phyloP scores from a whole-genome alignment of 2,888 invertebrate species.

The Clistopyga incitator region DNA sequence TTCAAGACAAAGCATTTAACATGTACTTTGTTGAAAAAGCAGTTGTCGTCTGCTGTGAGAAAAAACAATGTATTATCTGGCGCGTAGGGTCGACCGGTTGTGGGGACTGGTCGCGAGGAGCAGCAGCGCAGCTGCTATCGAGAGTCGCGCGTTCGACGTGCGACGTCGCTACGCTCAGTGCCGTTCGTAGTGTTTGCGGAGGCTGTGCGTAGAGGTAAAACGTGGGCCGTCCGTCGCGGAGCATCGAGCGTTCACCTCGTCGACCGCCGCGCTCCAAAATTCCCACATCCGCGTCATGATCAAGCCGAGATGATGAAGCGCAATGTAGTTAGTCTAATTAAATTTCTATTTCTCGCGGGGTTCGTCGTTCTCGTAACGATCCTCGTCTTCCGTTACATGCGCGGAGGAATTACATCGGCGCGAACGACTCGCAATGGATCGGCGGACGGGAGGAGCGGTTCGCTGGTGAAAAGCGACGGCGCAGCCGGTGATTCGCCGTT shows the following conservation, averaged over 20 bases:
- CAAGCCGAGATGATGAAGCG: constrained; percentile 79
- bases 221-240: constrained; percentile 5
- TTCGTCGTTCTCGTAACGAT: constrained; percentile 81
- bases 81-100: background rate
- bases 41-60: too few relatives aligned
- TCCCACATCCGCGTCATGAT: constrained; percentile 60
- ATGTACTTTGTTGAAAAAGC: too few relatives aligned
- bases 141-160: too few relatives aligned
- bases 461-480: constrained; percentile 51
- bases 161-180: too few relatives aligned
- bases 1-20: too few relatives aligned
- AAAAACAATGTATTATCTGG: too few relatives aligned
- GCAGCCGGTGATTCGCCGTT: constrained; percentile 16
- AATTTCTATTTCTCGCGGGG: constrained; percentile 79
- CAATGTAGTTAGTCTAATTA: constrained; percentile 82
- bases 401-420: constrained; percentile 66
- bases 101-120: too few relatives aligned
- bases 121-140: too few relatives aligned
- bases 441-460: background rate
- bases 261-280: background rate
- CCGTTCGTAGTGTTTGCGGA: too few relatives aligned
- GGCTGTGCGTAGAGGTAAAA: background rate
- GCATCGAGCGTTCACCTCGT: background rate
- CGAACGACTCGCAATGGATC: background rate
- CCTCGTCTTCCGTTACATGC: constrained; percentile 80